Evolutionary conservation across 2,113 vertebrate species (phyloP), one percentile per base, ranked within the genome.

Genomic region (Menura novaehollandiae): DNA sequence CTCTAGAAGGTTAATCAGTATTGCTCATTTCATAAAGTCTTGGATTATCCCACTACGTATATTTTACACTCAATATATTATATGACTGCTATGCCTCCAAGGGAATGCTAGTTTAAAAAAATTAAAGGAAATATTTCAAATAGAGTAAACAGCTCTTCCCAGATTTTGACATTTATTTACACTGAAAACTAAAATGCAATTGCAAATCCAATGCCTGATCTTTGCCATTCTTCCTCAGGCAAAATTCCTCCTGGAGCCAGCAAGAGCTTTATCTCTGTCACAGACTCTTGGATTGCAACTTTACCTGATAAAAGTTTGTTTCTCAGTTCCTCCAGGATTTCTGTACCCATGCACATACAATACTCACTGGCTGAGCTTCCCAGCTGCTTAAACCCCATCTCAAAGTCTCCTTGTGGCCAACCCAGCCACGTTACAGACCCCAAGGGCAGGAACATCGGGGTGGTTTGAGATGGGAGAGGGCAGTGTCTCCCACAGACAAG

Each of bases 371-470:
- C 13, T 46, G 69, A 23, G 17, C 53, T 58, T 63, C 41, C 67
- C 3, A 1, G 5, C 18, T 18, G 18, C 79, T 80, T 18, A 43
- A 69, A 55, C 12, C 9, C 11, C 3, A 2, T 12, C 59, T 33
- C 18, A 15, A 23, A 91, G 30, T 8, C 37, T 51, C 11, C 15
- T 41, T 11, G 49, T 21, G 69, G 37, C 58, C 43, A 78, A 4
- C 14, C 9, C 47, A 69, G 32, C 37, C 47, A 49, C 0, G 0
- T 17, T 19, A 6, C 63, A 82, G 55, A 63, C 3, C 14, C 33
- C 55, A 37, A 37, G 21, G 27, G n/a, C 27, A 58, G 43, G 22
- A 24, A 2, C 1, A 1, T 4, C 0, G 0, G 20, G 22, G 20
- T 3, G 5, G 7, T 3, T 2, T 4, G n/a, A 16, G 14, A 53